Percentiles rank a stretch among this genome's conserved stretches.
phyloP scores from a whole-genome alignment of 2,113 vertebrate species.

The Onychostruthus taczanowskii region DNA sequence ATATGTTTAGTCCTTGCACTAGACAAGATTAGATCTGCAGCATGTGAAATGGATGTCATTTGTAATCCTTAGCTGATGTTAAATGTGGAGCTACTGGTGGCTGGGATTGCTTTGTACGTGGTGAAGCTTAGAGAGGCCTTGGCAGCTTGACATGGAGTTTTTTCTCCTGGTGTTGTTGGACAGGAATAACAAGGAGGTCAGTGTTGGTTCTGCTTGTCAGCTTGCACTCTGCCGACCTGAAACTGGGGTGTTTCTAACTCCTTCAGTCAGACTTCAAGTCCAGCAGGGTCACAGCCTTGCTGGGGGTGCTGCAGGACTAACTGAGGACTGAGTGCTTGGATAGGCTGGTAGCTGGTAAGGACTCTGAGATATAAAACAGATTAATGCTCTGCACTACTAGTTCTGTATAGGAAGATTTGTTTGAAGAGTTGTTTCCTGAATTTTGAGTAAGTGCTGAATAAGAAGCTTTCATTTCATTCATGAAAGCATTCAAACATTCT shows the following conservation, averaged over 20 bases:
- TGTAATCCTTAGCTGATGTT: background rate
- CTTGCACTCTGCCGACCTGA: background rate
- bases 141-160: background rate
- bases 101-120: background rate
- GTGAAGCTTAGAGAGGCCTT: background rate
- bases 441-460: background rate
- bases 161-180: background rate
- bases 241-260: background rate
- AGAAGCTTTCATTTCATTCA: background rate
- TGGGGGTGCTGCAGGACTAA: background rate
- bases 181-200: background rate
- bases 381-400: background rate
- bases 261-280: accelerated
- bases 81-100: background rate
- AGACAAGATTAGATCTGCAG: background rate
- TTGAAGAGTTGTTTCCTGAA: background rate
- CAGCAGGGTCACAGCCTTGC: background rate
- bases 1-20: conserved; percentile 7
- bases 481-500: background rate
- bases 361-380: background rate
- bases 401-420: background rate
- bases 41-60: background rate
- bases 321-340: background rate
- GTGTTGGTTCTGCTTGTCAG: background rate
- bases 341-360: background rate